Evolutionary conservation across 1,140 invertebrate species (phyloP), one percentile per base, ranked within the genome.

Genomic region (Calephelis virginiensis): DNA sequence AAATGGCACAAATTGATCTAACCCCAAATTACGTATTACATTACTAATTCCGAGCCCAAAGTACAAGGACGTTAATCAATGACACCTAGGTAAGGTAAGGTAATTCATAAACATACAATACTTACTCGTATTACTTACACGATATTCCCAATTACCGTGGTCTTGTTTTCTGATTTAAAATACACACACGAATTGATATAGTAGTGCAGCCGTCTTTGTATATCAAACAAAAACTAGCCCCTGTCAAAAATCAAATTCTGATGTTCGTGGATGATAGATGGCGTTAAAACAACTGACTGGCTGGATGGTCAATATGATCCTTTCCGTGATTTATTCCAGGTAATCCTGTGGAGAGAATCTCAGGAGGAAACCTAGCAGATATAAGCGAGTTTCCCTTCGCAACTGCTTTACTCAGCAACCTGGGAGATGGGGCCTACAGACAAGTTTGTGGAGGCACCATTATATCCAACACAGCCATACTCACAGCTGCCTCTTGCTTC

Each of bases 401-500:
- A 0, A 69, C 75, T 0, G 70, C 82, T 0, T 66, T 88, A 0
- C 61, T 88, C 1, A 76, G 67, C 37, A 77, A 79, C 40, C 46
- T 61, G 0, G 76, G 75, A 3, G 37, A 38, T 7, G 75, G 72
- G 0, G 8, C 60, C 1, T 85, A 66, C 62, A 56, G 11, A 5
- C 81, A 82, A 46, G 68, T 67, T 0, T 88, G 85, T 65, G 85
- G 79, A 5, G 85, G 85, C 0, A 74, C 79, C 11, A 81, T 86
- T 8, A 61, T 88, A 0, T 82, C 77, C 0, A 60, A 14, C 7
- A 67, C 63, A 6, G 82, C 85, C 7, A 78, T 88, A 11, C 63
- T 88, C 8, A 78, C 85, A 0, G 79, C 83, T 28, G 84, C 84
- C 1, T 82, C 79, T 0, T 88, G 85, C 50, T 85, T 86, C 43